Evolutionary conservation across 1,140 invertebrate species (phyloP).

Genomic region (Scaptomyza graminum): DNA sequence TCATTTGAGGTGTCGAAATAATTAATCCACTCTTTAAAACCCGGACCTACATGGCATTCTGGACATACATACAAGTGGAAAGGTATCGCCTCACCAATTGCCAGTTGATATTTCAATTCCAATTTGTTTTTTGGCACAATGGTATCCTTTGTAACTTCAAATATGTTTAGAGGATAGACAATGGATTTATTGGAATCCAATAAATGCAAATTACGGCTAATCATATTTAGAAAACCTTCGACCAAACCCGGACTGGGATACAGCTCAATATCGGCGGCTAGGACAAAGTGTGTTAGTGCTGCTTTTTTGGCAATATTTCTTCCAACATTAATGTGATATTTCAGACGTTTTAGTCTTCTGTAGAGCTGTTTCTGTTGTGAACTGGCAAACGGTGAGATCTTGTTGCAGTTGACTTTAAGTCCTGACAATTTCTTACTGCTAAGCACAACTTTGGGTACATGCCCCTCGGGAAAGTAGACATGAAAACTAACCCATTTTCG

Average conservation of each 20-base stretch:
- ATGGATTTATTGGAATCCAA: constrained; percentile 85
- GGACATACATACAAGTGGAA: constrained; percentile 95
- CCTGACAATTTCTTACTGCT: constrained; percentile 86
- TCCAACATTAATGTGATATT: constrained; percentile 94
- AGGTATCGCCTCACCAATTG: constrained; percentile 90
- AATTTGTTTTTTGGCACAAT: constrained; percentile 89
- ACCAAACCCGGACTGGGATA: constrained; percentile 92
- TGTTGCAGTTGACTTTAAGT: constrained; percentile 87
- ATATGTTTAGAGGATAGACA: constrained; percentile 69
- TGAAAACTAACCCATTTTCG: constrained; percentile 92
- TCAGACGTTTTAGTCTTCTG: constrained; percentile 88
- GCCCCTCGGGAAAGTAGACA: constrained; percentile 91
- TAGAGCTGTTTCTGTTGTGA: constrained; percentile 87
- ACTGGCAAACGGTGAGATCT: constrained; percentile 87
- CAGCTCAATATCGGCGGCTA: constrained; percentile 94
- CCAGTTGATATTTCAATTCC: constrained; percentile 89
- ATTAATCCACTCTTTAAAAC: constrained; percentile 91
- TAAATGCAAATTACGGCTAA: constrained; percentile 84
- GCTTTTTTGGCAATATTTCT: constrained; percentile 92
- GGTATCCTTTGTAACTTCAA: constrained; percentile 53
- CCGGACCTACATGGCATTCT: constrained; percentile 93
- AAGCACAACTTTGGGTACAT: constrained; percentile 87
- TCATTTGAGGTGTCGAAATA: constrained; percentile 85
- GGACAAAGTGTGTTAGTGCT: constrained; percentile 91
- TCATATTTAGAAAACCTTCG: constrained; percentile 90